Evolutionary conservation across 1,140 invertebrate species (phyloP).

Genomic region (Drepana arcuata): DNA sequence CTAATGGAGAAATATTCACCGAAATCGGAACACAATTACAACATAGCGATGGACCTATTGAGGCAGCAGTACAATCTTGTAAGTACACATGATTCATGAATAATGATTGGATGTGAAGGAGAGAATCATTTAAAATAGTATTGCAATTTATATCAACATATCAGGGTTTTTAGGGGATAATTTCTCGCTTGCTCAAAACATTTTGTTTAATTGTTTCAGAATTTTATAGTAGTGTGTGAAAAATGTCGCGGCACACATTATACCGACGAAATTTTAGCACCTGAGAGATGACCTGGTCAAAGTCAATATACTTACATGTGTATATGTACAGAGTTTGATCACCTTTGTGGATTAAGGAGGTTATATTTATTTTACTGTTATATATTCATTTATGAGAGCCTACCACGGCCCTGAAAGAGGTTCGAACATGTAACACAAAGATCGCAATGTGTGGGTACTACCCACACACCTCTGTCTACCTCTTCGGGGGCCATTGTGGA

Average conservation of each 20-base stretch:
- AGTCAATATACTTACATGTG: too few relatives aligned
- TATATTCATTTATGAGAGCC: too few relatives aligned
- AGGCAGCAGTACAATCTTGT: slow-evolving; percentile 30
- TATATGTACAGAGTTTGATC: too few relatives aligned
- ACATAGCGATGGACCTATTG: slow-evolving; percentile 22
- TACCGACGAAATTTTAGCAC: slow-evolving; percentile 31
- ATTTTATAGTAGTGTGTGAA: slow-evolving; percentile 32
- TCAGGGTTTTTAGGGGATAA: neutral
- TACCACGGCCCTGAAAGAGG: too few relatives aligned
- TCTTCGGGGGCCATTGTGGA: too few relatives aligned
- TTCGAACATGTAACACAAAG: too few relatives aligned
- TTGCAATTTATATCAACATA: neutral
- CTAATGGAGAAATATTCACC: slow-evolving; percentile 24
- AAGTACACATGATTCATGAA: slow-evolving; percentile 5
- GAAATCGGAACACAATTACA: slow-evolving; percentile 17
- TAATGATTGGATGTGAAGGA: neutral
- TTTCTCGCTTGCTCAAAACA: neutral
- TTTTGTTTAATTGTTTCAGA: slow-evolving; percentile 25
- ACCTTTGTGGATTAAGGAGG: too few relatives aligned
- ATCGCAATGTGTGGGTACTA: too few relatives aligned
- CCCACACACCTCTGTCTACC: too few relatives aligned
- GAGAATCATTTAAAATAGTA: neutral
- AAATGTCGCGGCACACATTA: slow-evolving; percentile 24
- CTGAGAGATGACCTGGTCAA: slow-evolving; percentile 34
- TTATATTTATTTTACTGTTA: too few relatives aligned